A percentile compares a stretch with the other conserved stretches of the same genome.
Conservation (phyloP, 2,797 vertebrate genomes). For the Chromobotia macracanthus region DNA sequence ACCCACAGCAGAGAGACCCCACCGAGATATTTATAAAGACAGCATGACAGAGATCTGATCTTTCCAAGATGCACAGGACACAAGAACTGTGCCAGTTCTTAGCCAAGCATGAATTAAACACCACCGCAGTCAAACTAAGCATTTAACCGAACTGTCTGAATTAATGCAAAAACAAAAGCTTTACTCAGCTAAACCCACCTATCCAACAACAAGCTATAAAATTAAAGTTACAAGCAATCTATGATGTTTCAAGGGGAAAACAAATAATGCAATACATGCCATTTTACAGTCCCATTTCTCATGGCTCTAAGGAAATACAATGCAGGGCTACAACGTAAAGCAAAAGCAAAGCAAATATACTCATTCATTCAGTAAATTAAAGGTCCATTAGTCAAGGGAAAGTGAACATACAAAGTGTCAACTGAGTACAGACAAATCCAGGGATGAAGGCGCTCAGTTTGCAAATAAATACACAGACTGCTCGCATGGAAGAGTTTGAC, state of each 20-base stretch:
- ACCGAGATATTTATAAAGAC: constrained; percentile 55
- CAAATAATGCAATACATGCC: neutral
- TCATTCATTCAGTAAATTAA: neutral
- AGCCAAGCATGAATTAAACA: constrained; percentile 29
- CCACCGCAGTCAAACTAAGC: constrained; percentile 23
- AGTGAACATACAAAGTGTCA: too few species aligned
- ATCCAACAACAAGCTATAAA: constrained; percentile 6
- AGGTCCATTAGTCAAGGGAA: neutral
- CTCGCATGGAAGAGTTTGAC: constrained; percentile 19
- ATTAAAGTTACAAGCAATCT: neutral
- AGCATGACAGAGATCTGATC: constrained; percentile 46
- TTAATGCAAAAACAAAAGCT: constrained; percentile 5
- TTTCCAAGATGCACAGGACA: constrained; percentile 41
- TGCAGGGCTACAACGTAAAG: too few species aligned
- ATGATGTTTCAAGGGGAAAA: neutral
- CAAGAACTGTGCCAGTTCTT: constrained; percentile 20
- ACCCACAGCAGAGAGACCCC: constrained; percentile 50
- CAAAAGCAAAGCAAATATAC: neutral
- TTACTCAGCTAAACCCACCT: neutral
- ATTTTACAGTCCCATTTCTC: neutral
- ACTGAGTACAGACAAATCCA: too few species aligned
- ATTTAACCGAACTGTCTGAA: neutral
- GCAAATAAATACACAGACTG: neutral
- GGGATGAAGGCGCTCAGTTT: too few species aligned
- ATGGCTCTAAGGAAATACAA: neutral